These are phyloP conservation scores for Drosophila neocordata DNA, from an alignment of 1,140 invertebrate genomes.

Conservation along the genomic window DNA sequence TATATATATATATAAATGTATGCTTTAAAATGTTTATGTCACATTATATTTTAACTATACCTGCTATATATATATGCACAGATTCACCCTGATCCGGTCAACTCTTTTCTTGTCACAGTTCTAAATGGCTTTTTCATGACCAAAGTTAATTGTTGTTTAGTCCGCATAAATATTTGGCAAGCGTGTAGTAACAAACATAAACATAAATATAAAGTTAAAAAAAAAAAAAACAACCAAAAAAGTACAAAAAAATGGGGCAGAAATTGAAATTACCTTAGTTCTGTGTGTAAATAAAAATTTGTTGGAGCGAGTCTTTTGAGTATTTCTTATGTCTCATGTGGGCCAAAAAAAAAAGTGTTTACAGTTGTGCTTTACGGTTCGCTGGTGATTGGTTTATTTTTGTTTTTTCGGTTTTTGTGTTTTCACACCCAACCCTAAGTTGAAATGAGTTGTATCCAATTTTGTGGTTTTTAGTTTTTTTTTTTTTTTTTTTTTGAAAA, in stretches of 20 bases:
- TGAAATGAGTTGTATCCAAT: conserved; percentile 70
- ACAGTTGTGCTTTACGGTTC: conserved; percentile 40
- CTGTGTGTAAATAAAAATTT: conserved; percentile 45
- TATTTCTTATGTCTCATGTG: conserved; percentile 35
- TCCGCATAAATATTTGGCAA: conserved; percentile 64
- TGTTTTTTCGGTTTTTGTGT: conserved; percentile 34
- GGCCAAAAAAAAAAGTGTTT: conserved; percentile 50
- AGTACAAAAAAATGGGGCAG: conserved; percentile 36
- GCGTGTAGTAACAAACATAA: conserved; percentile 37
- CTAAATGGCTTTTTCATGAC: conserved; percentile 55
- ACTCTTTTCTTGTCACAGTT: conserved; percentile 52
- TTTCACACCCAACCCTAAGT: conserved; percentile 57
- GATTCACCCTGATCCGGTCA: conserved; percentile 22
- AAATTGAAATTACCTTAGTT: conserved; percentile 36
- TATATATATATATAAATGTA: too few relatives aligned
- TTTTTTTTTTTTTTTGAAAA: background rate
- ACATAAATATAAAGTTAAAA: background rate
- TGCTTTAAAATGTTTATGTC: background rate
- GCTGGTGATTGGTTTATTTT: conserved; percentile 11
- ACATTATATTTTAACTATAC: background rate
- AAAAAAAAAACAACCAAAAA: too few relatives aligned
- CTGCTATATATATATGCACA: background rate
- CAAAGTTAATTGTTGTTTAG: conserved; percentile 70
- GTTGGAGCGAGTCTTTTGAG: background rate
- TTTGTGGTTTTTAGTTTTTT: conserved; percentile 23